These are phyloP conservation scores for Bucco capensis DNA, from an alignment of 2,113 vertebrate genomes.

Conservation along the genomic window DNA sequence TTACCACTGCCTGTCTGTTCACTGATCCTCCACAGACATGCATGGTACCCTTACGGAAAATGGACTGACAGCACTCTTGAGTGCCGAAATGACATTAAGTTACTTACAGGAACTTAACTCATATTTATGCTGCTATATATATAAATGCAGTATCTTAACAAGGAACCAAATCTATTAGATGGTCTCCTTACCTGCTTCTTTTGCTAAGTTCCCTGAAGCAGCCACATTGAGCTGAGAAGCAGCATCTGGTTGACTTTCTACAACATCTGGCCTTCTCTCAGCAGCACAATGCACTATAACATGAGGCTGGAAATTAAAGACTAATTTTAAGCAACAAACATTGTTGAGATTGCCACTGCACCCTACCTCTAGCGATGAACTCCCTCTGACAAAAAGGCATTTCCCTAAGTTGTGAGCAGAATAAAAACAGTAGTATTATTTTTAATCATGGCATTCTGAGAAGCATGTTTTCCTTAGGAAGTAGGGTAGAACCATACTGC, in stretches of 20 bases:
- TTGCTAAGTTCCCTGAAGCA: constrained; percentile 86
- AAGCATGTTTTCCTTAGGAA: not conserved
- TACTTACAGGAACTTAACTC: fast-evolving
- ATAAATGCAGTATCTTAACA: not conserved
- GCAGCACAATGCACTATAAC: constrained; percentile 95
- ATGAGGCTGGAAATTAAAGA: constrained; percentile 85
- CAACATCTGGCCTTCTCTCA: constrained; percentile 92
- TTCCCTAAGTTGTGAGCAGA: not conserved
- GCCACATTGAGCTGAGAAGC: constrained; percentile 90
- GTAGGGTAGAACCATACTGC: not conserved
- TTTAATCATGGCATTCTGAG: not conserved
- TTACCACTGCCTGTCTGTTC: not conserved
- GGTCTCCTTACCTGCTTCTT: constrained; percentile 84
- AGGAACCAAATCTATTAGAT: not conserved
- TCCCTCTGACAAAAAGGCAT: not conserved
- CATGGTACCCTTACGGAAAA: not conserved
- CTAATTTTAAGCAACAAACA: constrained; percentile 40
- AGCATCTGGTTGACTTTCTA: constrained; percentile 87
- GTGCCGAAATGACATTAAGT: not conserved
- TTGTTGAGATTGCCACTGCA: not conserved
- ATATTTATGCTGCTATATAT: not conserved
- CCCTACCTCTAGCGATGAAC: not conserved
- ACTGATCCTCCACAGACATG: not conserved
- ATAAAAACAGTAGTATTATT: not conserved
- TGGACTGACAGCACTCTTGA: fast-evolving